Conservation (phyloP, 2,113 vertebrate species). For the Capreolus pygargus region DNA sequence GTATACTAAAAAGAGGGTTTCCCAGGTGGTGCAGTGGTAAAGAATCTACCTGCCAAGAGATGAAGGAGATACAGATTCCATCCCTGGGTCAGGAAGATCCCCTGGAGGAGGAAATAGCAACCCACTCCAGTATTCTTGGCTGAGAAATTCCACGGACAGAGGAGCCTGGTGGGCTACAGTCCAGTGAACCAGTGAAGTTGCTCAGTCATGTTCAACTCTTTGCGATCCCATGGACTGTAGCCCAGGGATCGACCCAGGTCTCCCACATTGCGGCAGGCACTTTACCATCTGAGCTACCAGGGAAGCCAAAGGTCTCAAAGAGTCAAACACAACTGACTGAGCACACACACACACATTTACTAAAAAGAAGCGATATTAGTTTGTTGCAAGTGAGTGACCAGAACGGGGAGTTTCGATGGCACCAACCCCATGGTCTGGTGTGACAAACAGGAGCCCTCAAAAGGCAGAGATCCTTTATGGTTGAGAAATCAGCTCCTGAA, state of each 20-base stretch:
- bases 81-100: neutral
- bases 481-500: neutral
- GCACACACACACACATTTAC: neutral
- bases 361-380: neutral
- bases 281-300: neutral
- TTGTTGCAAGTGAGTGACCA: neutral
- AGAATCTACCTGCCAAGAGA: neutral
- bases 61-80: neutral
- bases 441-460: neutral
- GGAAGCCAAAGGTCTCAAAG: neutral
- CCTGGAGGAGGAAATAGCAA: neutral
- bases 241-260: fast-evolving
- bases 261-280: neutral
- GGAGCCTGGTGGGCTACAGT: neutral
- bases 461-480: neutral
- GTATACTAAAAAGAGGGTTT: neutral
- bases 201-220: neutral
- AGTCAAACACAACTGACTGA: neutral
- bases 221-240: neutral
- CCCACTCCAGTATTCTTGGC: neutral
- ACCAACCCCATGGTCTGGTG: neutral
- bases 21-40: neutral
- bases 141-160: neutral
- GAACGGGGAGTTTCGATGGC: neutral
- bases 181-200: neutral